phyloP scores from a whole-genome alignment of 2,888 invertebrate species.

The Hydroisotoma schaefferi region DNA sequence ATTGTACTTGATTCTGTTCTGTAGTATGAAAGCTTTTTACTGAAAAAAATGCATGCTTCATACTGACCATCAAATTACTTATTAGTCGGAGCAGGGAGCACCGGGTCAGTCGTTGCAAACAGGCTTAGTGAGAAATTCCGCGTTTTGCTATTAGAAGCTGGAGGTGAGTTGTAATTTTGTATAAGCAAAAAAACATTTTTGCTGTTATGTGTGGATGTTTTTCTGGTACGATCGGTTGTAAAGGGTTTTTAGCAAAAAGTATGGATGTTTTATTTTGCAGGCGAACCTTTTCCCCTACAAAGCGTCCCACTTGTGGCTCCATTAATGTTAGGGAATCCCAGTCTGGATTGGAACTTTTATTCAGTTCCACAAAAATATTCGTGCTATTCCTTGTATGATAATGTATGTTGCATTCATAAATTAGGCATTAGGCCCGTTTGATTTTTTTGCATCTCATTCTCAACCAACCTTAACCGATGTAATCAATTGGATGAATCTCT shows the following conservation, averaged over 20 bases:
- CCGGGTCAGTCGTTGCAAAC: conserved; percentile 58
- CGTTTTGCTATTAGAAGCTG: conserved; percentile 58
- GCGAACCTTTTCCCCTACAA: conserved; percentile 48
- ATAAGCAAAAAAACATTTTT: not conserved
- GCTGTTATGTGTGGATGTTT: not conserved
- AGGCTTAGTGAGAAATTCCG: conserved; percentile 56
- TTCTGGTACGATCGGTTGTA: no score
- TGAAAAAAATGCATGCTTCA: no score
- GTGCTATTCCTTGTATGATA: conserved; percentile 33
- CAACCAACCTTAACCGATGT: no score
- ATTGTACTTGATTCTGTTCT: no score
- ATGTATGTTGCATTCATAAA: no score
- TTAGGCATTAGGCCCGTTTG: no score
- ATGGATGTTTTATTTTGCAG: conserved; percentile 23
- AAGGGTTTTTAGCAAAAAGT: no score
- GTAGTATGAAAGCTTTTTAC: no score
- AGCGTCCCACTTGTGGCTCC: conserved; percentile 54
- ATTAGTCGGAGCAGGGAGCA: conserved; percentile 56
- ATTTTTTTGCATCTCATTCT: no score
- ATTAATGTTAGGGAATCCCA: conserved; percentile 52
- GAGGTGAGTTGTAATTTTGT: conserved; percentile 54
- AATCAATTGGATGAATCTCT: not conserved
- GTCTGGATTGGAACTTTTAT: conserved; percentile 53
- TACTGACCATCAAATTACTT: not conserved
- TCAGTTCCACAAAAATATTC: conserved; percentile 38